phyloP scores from a whole-genome alignment of 2,888 invertebrate genomes.

The Brachyptera putata region DNA sequence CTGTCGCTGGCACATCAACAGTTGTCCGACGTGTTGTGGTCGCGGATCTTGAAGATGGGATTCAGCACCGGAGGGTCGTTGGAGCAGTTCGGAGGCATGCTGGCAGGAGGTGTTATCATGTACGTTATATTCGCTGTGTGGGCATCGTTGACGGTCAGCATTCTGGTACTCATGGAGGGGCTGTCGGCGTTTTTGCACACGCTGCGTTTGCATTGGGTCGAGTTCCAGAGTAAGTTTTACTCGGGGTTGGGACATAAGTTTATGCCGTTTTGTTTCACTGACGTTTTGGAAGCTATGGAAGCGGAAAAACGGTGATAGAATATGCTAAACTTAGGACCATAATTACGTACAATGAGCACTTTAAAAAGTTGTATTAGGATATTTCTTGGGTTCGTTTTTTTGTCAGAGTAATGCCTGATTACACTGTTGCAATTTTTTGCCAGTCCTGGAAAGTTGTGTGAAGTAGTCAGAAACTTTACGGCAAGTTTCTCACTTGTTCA shows the following conservation, averaged over 20 bases:
- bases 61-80: slow-evolving; percentile 37
- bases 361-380: too few species aligned
- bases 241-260: slow-evolving; percentile 76
- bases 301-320: too few species aligned
- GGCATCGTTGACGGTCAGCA: slow-evolving; percentile 75
- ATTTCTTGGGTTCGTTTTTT: too few species aligned
- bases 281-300: not conserved
- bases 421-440: too few species aligned
- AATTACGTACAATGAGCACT: too few species aligned
- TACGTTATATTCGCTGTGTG: slow-evolving; percentile 71
- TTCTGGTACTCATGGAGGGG: slow-evolving; percentile 86
- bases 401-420: too few species aligned
- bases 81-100: not conserved
- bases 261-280: slow-evolving; percentile 68
- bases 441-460: too few species aligned
- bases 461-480: too few species aligned
- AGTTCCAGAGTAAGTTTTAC: slow-evolving; percentile 71
- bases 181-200: slow-evolving; percentile 87
- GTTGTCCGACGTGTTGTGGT: slow-evolving; percentile 77
- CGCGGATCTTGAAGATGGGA: slow-evolving; percentile 58
- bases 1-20: slow-evolving; percentile 89
- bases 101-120: slow-evolving; percentile 49
- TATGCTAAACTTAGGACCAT: too few species aligned
- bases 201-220: slow-evolving; percentile 56
- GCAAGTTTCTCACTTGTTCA: too few species aligned